Evolutionary conservation across 2,888 invertebrate species (phyloP), one percentile per base, ranked within the genome.

Genomic region (Meghimatium bilineatum): DNA sequence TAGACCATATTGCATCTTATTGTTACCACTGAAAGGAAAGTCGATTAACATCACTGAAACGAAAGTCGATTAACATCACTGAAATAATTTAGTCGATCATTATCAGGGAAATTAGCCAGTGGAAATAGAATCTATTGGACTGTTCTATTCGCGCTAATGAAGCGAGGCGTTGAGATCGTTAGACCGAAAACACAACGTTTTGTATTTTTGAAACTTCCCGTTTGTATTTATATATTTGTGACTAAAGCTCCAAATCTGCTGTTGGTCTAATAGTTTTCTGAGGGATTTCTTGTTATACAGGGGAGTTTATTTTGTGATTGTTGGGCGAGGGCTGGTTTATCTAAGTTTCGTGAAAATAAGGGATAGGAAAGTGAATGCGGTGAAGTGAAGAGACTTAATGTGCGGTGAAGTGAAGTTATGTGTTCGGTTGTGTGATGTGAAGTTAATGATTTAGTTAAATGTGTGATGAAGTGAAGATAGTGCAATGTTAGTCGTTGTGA

Each of bases 21-120:
- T 63, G 60, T 63, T 63, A 63, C n/a, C 60, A 63, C n/a, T 63
- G n/a, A n/a, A 63, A 63, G 5, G 26, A n/a, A n/a, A 56, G 56
- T 56, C 56, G 56, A 56, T 56, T 23, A 56, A 56, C 17, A 56
- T 56, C 56, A 56, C 56, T 17, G 56, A 23, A 56, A 56, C 23
- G 56, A 56, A 23, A 56, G 56, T 56, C 56, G 56, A 56, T 56
- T 23, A 56, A 56, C 56, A 56, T 63, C 60, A 63, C 1, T 63
- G 56, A 56, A 56, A 56, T 56, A 56, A 56, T 17, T 56, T n/a
- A 63, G 60, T 63, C n/a, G 60, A 63, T 63, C n/a, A 63, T 63
- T 63, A 63, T 23, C 26, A 63, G 60, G n/a, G n/a, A 63, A 63
- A 63, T 63, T 63, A 63, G 60, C 8, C 23, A 63, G 60, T 63